Evolutionary conservation across 2,888 invertebrate genomes (phyloP).

Genomic region (Lasiommata megera): DNA sequence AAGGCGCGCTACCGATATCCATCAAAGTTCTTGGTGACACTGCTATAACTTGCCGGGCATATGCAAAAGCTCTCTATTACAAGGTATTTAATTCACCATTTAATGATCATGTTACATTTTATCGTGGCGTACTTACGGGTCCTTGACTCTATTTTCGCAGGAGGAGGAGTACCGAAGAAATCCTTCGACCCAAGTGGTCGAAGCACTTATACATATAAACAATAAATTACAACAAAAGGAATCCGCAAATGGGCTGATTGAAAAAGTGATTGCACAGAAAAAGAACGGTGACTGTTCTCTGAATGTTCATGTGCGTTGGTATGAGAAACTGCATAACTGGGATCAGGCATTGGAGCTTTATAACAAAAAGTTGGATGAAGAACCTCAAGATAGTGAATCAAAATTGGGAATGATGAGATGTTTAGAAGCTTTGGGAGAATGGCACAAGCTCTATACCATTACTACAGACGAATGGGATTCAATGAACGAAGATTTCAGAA

Average conservation of each 20-base stretch:
- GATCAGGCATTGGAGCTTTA: conserved; percentile 96
- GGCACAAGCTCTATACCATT: conserved; percentile 92
- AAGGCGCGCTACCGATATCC: conserved; percentile 95
- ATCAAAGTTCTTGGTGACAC: conserved; percentile 93
- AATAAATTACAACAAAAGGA: conserved; percentile 99
- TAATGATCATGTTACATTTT: neutral
- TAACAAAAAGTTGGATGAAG: conserved; percentile 85
- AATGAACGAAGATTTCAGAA: conserved; percentile 72
- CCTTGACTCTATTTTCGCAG: conserved; percentile 43
- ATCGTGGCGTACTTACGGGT: neutral
- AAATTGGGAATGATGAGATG: conserved; percentile 97
- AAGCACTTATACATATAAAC: conserved; percentile 96
- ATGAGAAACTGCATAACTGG: conserved; percentile 99
- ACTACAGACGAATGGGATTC: conserved; percentile 84
- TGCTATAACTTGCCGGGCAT: conserved; percentile 94
- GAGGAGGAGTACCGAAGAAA: conserved; percentile 93
- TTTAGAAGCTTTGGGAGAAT: conserved; percentile 97
- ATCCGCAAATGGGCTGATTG: conserved; percentile 95
- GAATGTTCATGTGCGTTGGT: conserved; percentile 91
- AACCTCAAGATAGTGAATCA: conserved; percentile 87
- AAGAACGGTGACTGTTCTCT: conserved; percentile 82
- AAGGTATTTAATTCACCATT: conserved; percentile 55
- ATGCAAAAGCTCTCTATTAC: conserved; percentile 84
- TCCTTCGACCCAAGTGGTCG: conserved; percentile 89
- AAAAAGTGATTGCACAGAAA: conserved; percentile 91